Evolutionary conservation across 2,113 vertebrate species (phyloP), one percentile per base, ranked within the genome.

Genomic region (Hippocampus barbouri): DNA sequence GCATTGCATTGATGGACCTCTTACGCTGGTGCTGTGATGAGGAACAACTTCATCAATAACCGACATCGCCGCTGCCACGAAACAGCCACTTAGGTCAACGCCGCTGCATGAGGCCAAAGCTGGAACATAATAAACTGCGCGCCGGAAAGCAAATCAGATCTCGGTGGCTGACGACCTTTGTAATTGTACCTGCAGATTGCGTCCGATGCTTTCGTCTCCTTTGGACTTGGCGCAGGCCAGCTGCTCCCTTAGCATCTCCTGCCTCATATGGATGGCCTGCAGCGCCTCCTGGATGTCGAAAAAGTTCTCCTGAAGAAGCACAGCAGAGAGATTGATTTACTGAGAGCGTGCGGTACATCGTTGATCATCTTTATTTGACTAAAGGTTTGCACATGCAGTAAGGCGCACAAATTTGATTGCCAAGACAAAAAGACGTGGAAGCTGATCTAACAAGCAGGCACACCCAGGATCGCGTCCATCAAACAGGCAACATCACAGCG

Each of bases 221-320:
- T 96, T 98, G 0, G 94, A 94, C 87, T 95, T 96, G 79, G 95
- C 94, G 67, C 93, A 87, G 51, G 93, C 90, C 69, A 95, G 91
- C 68, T 95, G 93, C 79, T 95, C 93, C 90, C 93, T 92, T 77
- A 93, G 82, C 72, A 91, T 89, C 77, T 96, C 94, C 86, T 95
- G 91, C 49, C 92, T 93, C 88, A 96, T 94, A 71, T 95, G 94
- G 72, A 98, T 94, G 0, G 94, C 91, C 77, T 95, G 94, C 76
- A 96, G 88, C 0, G 95, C 91, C 80, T 98, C 97, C 87, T 96
- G 96, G 82, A 97, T 94, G 90, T 97, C 95, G 49, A 96, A 93
- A 85, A 96, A 96, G 63, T 94, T 95, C 77, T 98, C 97, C 96
- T 98, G 80, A 60, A 64, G 70, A 68, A 0, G 70, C 45, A 15